Conservation (phyloP, 1,140 invertebrate genomes). For the Drosophila willistoni region DNA sequence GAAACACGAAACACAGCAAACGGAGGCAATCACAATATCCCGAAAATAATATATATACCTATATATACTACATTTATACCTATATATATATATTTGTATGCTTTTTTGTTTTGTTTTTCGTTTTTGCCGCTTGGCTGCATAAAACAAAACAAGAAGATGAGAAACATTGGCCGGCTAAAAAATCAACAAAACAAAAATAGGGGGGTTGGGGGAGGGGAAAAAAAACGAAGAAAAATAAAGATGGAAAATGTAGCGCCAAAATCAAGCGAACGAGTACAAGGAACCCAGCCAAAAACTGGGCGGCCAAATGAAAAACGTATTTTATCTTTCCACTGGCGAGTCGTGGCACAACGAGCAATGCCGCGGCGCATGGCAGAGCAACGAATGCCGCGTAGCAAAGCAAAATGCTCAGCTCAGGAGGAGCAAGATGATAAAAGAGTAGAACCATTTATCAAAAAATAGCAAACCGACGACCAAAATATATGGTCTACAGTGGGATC, state of each 20-base stretch:
- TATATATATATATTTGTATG: slow-evolving; percentile 20
- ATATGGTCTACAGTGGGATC: slow-evolving; percentile 63
- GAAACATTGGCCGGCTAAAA: slow-evolving; percentile 24
- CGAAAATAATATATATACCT: slow-evolving; percentile 69
- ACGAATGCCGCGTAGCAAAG: slow-evolving; percentile 50
- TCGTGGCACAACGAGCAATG: background rate
- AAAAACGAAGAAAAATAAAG: slow-evolving; percentile 44
- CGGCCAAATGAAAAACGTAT: slow-evolving; percentile 76
- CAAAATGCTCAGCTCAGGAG: slow-evolving; percentile 67
- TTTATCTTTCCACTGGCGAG: slow-evolving; percentile 74
- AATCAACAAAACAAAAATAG: slow-evolving; percentile 18
- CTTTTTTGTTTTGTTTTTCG: slow-evolving; percentile 23
- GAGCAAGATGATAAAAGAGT: slow-evolving; percentile 80
- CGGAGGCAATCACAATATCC: slow-evolving; percentile 76
- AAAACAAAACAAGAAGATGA: slow-evolving; percentile 61
- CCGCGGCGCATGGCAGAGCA: background rate
- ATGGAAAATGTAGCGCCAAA: slow-evolving; percentile 64
- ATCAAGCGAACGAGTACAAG: slow-evolving; percentile 45
- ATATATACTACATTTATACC: slow-evolving; percentile 8
- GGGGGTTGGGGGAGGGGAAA: slow-evolving; percentile 29
- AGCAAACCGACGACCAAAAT: slow-evolving; percentile 56
- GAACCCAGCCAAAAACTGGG: slow-evolving; percentile 67
- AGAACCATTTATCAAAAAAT: slow-evolving; percentile 76
- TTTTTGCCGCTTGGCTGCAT: slow-evolving; percentile 67
- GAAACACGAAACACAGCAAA: slow-evolving; percentile 37